These are phyloP conservation scores for Myanophis thanlyinensis DNA, from an alignment of 2,113 vertebrate species.

Conservation along the genomic window DNA sequence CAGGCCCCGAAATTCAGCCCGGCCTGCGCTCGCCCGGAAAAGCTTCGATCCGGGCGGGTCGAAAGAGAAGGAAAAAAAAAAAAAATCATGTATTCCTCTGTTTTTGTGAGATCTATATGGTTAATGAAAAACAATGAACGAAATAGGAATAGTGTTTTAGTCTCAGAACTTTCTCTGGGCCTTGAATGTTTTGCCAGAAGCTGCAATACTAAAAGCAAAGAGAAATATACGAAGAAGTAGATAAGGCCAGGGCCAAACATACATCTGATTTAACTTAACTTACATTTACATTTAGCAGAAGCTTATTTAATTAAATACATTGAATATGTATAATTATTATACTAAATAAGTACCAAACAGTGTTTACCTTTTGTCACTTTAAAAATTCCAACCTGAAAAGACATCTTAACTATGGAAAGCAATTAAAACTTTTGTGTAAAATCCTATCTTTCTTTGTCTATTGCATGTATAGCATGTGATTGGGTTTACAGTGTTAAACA, in stretches of 20 bases:
- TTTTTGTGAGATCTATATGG: neutral
- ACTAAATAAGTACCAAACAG: neutral
- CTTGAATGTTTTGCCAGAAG: no score
- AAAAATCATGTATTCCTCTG: neutral
- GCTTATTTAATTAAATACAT: neutral
- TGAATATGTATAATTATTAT: neutral
- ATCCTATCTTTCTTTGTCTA: neutral
- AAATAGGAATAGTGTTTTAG: neutral
- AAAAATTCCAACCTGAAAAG: neutral
- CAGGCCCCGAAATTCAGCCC: no score
- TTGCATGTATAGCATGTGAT: neutral
- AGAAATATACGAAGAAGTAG: neutral
- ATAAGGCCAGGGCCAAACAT: neutral
- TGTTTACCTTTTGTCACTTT: neutral
- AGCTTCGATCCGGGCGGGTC: no score
- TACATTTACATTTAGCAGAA: neutral
- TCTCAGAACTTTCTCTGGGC: no score
- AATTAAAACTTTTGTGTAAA: neutral
- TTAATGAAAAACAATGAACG: neutral
- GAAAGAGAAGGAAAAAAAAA: no score
- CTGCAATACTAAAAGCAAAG: neutral
- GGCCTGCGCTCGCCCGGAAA: no score
- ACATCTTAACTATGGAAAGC: neutral
- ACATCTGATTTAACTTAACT: neutral
- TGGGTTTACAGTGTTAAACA: neutral